These are phyloP conservation scores for Brevimyrus niger DNA, from an alignment of 2,113 vertebrate genomes.

Conservation along the genomic window DNA sequence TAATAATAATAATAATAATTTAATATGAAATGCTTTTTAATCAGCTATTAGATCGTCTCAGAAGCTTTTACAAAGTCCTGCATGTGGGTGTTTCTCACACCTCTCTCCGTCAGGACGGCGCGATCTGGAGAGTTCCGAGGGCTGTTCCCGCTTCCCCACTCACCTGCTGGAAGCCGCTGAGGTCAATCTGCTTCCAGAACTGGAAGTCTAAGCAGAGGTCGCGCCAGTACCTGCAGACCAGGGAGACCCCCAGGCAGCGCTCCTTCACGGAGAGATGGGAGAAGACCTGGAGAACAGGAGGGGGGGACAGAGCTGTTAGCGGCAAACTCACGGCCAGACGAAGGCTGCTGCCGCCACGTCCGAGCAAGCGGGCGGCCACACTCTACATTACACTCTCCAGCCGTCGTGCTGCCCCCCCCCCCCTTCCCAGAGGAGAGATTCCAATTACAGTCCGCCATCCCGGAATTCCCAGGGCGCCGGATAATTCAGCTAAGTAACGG, in stretches of 20 bases:
- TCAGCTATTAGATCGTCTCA: background rate
- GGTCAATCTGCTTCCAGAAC: conserved; percentile 97
- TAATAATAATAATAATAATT: background rate
- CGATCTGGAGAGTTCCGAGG: background rate
- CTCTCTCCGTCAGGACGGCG: background rate
- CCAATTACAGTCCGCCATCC: background rate
- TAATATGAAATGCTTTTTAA: background rate
- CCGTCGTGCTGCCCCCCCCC: background rate
- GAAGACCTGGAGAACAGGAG: conserved; percentile 72
- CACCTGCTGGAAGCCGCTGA: conserved; percentile 95
- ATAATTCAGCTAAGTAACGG: background rate
- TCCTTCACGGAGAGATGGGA: conserved; percentile 92
- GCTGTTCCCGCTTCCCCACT: conserved; percentile 23
- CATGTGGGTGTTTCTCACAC: background rate
- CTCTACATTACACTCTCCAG: background rate
- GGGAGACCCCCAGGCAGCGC: conserved; percentile 84
- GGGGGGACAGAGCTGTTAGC: background rate
- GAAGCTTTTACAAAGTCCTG: background rate
- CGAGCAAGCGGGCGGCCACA: background rate
- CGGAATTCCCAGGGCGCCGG: background rate
- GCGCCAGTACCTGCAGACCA: conserved; percentile 98
- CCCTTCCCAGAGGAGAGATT: background rate
- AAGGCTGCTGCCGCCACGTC: background rate
- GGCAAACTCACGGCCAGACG: no score
- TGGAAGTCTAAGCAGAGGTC: conserved; percentile 98